Evolutionary conservation across 2,113 vertebrate genomes (phyloP).

Genomic region (Naja naja): DNA sequence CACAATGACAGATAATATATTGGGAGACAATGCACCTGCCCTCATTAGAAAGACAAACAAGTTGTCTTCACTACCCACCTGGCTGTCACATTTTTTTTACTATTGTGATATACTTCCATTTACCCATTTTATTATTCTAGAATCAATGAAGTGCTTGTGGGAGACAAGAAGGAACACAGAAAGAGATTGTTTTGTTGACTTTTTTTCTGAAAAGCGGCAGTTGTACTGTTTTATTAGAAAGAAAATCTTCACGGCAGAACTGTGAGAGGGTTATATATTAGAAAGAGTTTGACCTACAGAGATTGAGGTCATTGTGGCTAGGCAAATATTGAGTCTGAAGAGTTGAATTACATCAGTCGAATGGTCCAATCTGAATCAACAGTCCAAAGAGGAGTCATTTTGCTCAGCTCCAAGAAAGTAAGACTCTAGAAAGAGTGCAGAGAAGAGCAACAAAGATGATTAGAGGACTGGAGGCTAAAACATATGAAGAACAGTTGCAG

Average conservation of each 20-base stretch:
- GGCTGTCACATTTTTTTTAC: neutral
- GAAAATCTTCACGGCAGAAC: neutral
- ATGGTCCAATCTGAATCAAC: neutral
- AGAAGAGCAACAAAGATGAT: too few relatives aligned
- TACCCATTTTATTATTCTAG: neutral
- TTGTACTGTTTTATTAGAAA: neutral
- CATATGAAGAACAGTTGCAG: too few relatives aligned
- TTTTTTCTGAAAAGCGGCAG: neutral
- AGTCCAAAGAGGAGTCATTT: neutral
- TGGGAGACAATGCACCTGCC: neutral
- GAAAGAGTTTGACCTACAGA: neutral
- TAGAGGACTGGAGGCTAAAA: too few relatives aligned
- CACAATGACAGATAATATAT: neutral
- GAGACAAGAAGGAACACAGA: neutral
- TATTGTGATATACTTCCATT: neutral
- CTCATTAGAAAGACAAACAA: conserved; percentile 7
- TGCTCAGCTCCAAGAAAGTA: neutral
- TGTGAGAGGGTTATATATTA: neutral
- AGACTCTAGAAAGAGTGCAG: too few relatives aligned
- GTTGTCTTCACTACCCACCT: neutral
- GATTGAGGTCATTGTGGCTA: neutral
- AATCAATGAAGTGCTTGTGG: neutral
- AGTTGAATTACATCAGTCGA: neutral
- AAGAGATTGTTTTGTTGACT: neutral
- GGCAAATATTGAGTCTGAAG: neutral